phyloP scores from a whole-genome alignment of 2,888 invertebrate species.

The Caenorhabditis sp. region DNA sequence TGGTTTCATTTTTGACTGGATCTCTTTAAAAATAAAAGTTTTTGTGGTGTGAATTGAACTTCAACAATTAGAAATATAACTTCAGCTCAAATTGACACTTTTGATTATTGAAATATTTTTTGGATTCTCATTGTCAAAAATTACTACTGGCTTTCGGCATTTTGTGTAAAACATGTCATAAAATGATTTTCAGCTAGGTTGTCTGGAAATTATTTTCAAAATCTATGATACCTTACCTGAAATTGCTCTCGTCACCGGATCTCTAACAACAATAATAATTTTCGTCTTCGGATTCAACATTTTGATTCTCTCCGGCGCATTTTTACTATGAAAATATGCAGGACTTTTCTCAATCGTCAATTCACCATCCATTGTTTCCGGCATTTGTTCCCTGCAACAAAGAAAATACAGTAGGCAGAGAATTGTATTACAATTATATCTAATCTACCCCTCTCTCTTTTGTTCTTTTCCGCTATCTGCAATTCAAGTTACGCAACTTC shows the following conservation, averaged over 20 bases:
- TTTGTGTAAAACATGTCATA: no score
- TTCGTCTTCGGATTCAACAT: slow-evolving; percentile 89
- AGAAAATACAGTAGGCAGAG: not conserved
- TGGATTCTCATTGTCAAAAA: no score
- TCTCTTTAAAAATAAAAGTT: no score
- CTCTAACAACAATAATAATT: slow-evolving; percentile 90
- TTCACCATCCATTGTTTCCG: slow-evolving; percentile 56
- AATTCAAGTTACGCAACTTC: slow-evolving; percentile 31
- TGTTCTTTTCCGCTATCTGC: slow-evolving; percentile 44
- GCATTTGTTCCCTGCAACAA: slow-evolving; percentile 71
- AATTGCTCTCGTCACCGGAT: slow-evolving; percentile 95
- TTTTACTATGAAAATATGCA: slow-evolving; percentile 93
- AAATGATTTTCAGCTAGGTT: no score
- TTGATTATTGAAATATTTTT: no score
- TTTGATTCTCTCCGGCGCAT: slow-evolving; percentile 91
- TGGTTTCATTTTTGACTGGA: no score
- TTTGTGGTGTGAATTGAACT: no score
- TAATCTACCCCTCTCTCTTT: slow-evolving; percentile 12
- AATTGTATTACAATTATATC: not conserved
- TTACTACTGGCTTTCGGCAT: no score
- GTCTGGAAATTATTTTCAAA: no score
- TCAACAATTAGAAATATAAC: no score
- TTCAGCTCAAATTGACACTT: no score
- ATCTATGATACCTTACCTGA: slow-evolving; percentile 78
- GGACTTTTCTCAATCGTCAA: slow-evolving; percentile 86